These are phyloP conservation scores for Drosophila pectinifera DNA, from an alignment of 1,140 invertebrate species.

Conservation along the genomic window DNA sequence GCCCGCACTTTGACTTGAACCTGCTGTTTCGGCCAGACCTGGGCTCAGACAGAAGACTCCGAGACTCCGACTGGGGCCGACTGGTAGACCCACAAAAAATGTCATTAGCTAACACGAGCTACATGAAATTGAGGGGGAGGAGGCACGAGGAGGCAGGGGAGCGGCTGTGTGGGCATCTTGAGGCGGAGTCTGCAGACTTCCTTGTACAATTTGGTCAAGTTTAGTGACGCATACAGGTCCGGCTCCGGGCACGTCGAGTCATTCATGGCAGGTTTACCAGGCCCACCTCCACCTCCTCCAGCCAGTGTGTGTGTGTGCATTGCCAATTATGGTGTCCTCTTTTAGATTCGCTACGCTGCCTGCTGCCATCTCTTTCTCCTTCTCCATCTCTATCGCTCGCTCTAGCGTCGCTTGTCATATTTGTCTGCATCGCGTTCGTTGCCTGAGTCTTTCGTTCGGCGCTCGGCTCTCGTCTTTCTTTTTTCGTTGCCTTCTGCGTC, in stretches of 20 bases:
- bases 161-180: constrained; percentile 1
- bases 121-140: not conserved
- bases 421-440: constrained; percentile 78
- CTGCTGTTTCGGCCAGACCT: constrained; percentile 30
- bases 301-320: constrained; percentile 59
- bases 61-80: constrained; percentile 11
- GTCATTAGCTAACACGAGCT: constrained; percentile 48
- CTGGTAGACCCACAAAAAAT: constrained; percentile 33
- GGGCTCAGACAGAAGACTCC: constrained; percentile 18
- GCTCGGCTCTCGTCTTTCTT: constrained; percentile 16
- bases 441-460: constrained; percentile 73
- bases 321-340: constrained; percentile 81
- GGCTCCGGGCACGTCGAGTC: constrained; percentile 63
- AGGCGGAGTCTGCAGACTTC: constrained; percentile 58
- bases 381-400: constrained; percentile 41
- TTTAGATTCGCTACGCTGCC: constrained; percentile 73
- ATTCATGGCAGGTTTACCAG: constrained; percentile 57
- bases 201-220: constrained; percentile 81
- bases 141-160: not conserved
- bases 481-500: constrained; percentile 36
- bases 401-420: constrained; percentile 74
- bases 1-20: constrained; percentile 53
- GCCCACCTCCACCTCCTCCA: constrained; percentile 3
- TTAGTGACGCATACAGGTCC: constrained; percentile 79
- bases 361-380: constrained; percentile 16